Evolutionary conservation across 2,888 invertebrate species (phyloP), one percentile per base, ranked within the genome.

Genomic region (Ophion costatus): DNA sequence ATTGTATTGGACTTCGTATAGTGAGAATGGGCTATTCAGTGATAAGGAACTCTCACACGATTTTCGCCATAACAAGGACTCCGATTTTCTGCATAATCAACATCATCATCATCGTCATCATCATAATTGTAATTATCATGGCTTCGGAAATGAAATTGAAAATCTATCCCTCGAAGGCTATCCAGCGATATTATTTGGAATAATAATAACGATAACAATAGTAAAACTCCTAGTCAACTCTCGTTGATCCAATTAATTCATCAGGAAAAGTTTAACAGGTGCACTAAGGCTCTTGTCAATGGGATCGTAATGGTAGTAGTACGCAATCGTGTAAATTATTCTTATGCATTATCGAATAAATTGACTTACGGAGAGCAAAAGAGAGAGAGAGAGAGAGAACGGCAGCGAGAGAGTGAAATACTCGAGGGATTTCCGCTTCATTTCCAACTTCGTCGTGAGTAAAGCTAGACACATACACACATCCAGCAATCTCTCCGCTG

Each of bases 311-410:
- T 51, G 24, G 33, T 33, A 63, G 51, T 51, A 33, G 33, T 33
- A 38, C 22, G 38, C 29, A 20, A 17, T 59, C 51, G 61, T 10
- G 70, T 17, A n/a, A 70, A 79, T 79, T 63, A 79, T 79, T 51
- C 51, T 71, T 79, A 69, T 71, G 63, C 63, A 70, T 78, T 61
- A 79, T 79, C 78, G 78, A 70, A 61, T 59, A 29, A 74, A 66
- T 42, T 17, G 64, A 57, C 66, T 64, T 20, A 29, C 9, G 38
- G 51, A 75, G 29, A 51, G 38, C 45, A 38, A 59, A n/a, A 7
- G 22, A 59, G 29, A 14, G 22, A 38, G 45, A 70, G 63, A 22
- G 71, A 38, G 51, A 75, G 29, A 64, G 38, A 45, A 33, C 38
- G 29, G 7, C 17, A 38, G 59, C 61, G 63, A 17, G 73, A 56